phyloP scores from a whole-genome alignment of 2,888 invertebrate genomes.

The Aquatica leii region DNA sequence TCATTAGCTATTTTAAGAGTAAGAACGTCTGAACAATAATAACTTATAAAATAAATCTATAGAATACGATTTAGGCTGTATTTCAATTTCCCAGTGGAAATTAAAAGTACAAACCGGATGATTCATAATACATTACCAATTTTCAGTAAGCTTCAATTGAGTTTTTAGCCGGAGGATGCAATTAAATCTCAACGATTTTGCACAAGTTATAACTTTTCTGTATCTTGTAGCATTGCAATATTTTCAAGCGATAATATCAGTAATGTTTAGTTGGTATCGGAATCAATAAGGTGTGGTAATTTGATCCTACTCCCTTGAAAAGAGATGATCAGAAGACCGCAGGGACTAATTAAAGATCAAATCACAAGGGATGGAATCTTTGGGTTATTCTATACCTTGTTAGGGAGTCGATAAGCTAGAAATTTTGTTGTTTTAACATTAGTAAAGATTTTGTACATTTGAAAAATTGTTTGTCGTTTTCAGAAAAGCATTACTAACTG shows the following conservation, averaged over 20 bases:
- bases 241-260: constrained; percentile 29
- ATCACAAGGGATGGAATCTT: constrained; percentile 39
- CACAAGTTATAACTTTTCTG: constrained; percentile 20
- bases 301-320: constrained; percentile 32
- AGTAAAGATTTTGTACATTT: neutral
- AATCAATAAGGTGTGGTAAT: constrained; percentile 38
- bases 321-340: constrained; percentile 30
- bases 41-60: neutral
- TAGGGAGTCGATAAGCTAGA: constrained; percentile 18
- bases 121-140: constrained; percentile 33
- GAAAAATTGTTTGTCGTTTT: too few relatives aligned
- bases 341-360: constrained; percentile 43
- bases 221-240: constrained; percentile 26
- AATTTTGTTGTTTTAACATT: constrained; percentile 14
- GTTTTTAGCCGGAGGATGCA: constrained; percentile 25
- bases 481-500: too few relatives aligned
- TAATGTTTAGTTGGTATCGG: constrained; percentile 26
- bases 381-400: constrained; percentile 37
- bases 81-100: constrained; percentile 37
- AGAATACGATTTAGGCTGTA: constrained; percentile 15
- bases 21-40: too few relatives aligned
- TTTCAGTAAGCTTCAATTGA: constrained; percentile 21
- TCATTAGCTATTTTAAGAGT: too few relatives aligned
- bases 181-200: constrained; percentile 10
- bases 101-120: constrained; percentile 30